phyloP scores from a whole-genome alignment of 2,113 vertebrate genomes.

The Dryoscopus gambensis region DNA sequence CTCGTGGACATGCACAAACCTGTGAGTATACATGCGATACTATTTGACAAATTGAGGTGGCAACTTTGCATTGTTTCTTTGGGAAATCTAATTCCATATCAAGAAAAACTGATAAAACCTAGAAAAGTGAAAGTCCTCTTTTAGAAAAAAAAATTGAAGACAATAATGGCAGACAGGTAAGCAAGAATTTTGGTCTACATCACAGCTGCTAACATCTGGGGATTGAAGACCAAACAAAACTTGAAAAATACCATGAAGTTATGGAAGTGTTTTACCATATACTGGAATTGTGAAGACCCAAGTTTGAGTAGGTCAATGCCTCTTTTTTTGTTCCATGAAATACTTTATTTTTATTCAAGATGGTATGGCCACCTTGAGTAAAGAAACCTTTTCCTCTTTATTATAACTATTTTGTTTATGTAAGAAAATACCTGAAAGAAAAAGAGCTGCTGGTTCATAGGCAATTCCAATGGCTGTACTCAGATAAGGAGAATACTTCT shows the following conservation, averaged over 20 bases:
- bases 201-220: neutral
- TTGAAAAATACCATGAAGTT: neutral
- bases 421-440: neutral
- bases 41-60: neutral
- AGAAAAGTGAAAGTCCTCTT: neutral
- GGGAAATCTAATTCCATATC: neutral
- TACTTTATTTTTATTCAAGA: neutral
- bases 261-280: neutral
- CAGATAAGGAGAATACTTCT: neutral
- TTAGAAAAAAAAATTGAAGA: neutral
- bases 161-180: neutral
- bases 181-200: neutral
- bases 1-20: neutral
- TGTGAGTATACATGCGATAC: neutral
- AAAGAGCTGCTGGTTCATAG: neutral
- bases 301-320: neutral
- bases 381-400: neutral
- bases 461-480: neutral
- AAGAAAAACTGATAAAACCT: neutral
- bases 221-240: neutral
- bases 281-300: neutral
- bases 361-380: neutral
- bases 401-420: neutral
- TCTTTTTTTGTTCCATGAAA: neutral
- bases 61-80: neutral